phyloP scores from a whole-genome alignment of 2,888 invertebrate species.

The Conomelus anceps region DNA sequence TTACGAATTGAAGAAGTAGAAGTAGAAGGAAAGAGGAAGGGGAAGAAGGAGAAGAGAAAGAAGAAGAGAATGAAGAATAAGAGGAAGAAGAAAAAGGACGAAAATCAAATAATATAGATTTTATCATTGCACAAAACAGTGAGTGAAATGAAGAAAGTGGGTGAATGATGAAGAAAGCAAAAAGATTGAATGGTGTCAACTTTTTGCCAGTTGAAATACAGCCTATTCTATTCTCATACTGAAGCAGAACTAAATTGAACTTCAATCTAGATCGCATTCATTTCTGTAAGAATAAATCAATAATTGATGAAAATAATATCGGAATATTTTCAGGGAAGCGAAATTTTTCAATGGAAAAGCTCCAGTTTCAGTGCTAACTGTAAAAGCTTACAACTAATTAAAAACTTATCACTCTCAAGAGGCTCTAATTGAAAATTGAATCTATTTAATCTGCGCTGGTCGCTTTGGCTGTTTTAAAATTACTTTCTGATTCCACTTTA shows the following conservation, averaged over 20 bases:
- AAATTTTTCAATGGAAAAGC: not conserved
- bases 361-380: not conserved
- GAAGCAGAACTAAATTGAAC: not conserved
- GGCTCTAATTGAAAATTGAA: not conserved
- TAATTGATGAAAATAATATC: not conserved
- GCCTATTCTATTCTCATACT: not conserved
- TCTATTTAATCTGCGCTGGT: not conserved
- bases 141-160: not conserved
- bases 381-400: not conserved
- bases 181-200: not conserved
- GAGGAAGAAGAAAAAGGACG: no score
- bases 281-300: not conserved
- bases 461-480: not conserved
- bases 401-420: not conserved
- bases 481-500: not conserved
- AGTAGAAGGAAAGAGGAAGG: no score
- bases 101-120: no score
- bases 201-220: not conserved
- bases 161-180: not conserved
- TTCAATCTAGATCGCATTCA: not conserved
- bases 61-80: no score
- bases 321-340: not conserved
- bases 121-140: no score
- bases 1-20: no score
- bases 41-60: no score